Evolutionary conservation across 2,797 vertebrate species (phyloP).

Genomic region (Sandelia bainsii): DNA sequence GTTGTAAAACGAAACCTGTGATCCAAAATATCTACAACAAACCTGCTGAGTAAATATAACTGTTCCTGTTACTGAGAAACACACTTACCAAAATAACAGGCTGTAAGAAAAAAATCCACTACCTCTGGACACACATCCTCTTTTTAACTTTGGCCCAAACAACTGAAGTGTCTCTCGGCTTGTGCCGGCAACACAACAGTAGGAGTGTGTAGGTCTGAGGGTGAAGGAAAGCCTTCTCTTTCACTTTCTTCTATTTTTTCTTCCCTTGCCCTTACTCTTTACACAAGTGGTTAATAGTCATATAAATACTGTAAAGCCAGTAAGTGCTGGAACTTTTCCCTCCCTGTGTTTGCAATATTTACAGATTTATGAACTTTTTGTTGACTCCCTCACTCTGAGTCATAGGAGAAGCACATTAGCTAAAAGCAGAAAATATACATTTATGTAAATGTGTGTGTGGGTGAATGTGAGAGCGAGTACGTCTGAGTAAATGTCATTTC

Average conservation of each 20-base stretch:
- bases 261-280: neutral
- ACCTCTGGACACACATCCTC: constrained; percentile 1
- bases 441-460: constrained; percentile 15
- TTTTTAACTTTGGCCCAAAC: constrained; percentile 21
- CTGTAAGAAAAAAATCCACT: neutral
- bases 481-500: neutral
- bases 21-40: neutral
- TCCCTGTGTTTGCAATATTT: constrained; percentile 10
- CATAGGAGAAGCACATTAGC: neutral
- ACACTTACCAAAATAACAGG: too few relatives aligned
- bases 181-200: neutral
- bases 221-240: constrained; percentile 14
- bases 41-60: neutral
- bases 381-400: neutral
- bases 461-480: neutral
- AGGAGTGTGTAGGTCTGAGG: neutral
- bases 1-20: too few relatives aligned
- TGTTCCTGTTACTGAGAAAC: too few relatives aligned
- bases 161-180: constrained; percentile 16
- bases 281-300: neutral
- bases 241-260: neutral
- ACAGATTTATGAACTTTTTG: constrained; percentile 14
- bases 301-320: constrained; percentile 5
- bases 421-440: neutral
- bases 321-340: neutral